Conservation (phyloP, 2,113 vertebrate species). For the Muntiacus muntjak region DNA sequence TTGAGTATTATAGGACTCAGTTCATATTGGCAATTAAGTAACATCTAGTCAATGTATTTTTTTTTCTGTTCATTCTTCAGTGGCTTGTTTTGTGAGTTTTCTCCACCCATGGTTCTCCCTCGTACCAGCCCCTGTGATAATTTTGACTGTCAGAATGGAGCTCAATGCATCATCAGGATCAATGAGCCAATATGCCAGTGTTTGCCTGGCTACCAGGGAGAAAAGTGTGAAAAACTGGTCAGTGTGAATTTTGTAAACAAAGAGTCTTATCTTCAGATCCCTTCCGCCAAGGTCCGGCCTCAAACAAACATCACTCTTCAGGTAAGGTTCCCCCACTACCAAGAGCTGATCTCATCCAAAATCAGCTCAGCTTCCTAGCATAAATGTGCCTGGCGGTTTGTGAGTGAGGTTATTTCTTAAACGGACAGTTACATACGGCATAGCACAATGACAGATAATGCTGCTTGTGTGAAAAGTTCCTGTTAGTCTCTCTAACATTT, state of each 20-base stretch:
- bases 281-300: conserved; percentile 86
- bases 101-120: conserved; percentile 97
- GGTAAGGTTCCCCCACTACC: conserved; percentile 78
- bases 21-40: neutral
- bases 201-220: conserved; percentile 93
- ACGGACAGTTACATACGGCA: no score
- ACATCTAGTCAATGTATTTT: neutral
- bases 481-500: neutral
- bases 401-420: neutral
- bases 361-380: neutral
- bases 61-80: conserved; percentile 73
- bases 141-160: conserved; percentile 94
- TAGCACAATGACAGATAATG: neutral
- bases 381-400: accelerated
- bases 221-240: conserved; percentile 92
- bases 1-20: neutral
- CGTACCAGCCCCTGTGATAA: conserved; percentile 97
- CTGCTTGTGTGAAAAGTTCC: neutral
- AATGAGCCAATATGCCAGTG: conserved; percentile 94
- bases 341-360: neutral
- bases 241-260: conserved; percentile 96
- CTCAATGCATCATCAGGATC: conserved; percentile 91
- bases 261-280: conserved; percentile 94
- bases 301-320: conserved; percentile 96
- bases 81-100: conserved; percentile 95